Conservation (phyloP, 2,797 vertebrate genomes). For the Labeo calbasu region DNA sequence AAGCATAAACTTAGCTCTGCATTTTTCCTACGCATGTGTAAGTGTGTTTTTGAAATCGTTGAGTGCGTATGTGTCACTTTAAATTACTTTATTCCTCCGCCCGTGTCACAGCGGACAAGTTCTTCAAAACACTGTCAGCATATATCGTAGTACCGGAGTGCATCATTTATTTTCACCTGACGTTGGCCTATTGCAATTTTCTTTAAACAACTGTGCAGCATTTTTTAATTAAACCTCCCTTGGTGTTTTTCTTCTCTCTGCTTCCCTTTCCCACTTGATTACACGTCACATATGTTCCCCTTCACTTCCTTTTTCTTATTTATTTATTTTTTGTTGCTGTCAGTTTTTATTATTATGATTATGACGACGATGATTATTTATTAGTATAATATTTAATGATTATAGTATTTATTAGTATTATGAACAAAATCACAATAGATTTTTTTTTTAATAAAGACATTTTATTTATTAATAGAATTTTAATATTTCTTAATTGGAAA, state of each 20-base stretch:
- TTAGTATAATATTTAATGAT: no score
- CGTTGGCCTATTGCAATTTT: constrained; percentile 27
- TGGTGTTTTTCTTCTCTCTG: constrained; percentile 22
- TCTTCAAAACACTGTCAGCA: constrained; percentile 71
- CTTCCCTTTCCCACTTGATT: not conserved
- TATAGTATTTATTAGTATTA: not conserved
- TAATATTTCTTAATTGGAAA: not conserved
- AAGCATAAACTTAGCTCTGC: constrained; percentile 28
- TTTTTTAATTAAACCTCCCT: constrained; percentile 54
- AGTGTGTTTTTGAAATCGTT: constrained; percentile 77
- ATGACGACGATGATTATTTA: not conserved
- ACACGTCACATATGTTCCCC: not conserved
- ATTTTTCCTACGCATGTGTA: constrained; percentile 59
- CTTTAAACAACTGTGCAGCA: constrained; percentile 23
- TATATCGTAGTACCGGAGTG: constrained; percentile 40
- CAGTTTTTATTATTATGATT: not conserved
- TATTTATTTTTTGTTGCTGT: not conserved
- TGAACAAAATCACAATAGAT: not conserved
- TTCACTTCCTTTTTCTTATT: not conserved
- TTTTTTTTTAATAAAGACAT: not conserved
- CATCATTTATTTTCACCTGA: constrained; percentile 44
- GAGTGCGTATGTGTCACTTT: constrained; percentile 35
- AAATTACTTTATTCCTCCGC: constrained; percentile 65
- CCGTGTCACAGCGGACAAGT: constrained; percentile 72
- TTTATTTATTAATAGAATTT: not conserved